These are phyloP conservation scores for Balearica regulorum DNA, from an alignment of 2,797 vertebrate genomes.

Conservation along the genomic window DNA sequence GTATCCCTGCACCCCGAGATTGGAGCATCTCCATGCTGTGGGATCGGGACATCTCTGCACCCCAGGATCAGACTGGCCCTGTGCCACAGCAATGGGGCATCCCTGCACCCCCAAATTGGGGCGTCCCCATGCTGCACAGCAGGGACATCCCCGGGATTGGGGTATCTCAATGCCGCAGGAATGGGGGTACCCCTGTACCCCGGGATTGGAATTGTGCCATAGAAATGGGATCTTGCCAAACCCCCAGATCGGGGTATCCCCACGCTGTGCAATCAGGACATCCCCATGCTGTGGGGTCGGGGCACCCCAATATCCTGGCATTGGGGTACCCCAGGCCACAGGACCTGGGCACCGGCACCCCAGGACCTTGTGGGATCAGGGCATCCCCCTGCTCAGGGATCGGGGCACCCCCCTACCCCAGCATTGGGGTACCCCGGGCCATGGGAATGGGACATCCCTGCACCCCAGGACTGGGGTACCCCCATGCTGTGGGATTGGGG, in stretches of 20 bases:
- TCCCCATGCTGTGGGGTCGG: neutral
- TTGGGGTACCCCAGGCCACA: neutral
- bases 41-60: neutral
- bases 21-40: too few relatives aligned
- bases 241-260: neutral
- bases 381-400: neutral
- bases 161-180: neutral
- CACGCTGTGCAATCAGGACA: too few relatives aligned
- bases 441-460: neutral
- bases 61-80: neutral
- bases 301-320: neutral
- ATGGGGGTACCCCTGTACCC: neutral
- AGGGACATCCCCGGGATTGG: neutral
- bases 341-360: neutral
- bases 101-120: neutral
- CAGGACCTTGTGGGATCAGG: too few relatives aligned
- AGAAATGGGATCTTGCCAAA: neutral
- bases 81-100: too few relatives aligned
- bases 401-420: neutral
- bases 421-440: neutral
- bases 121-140: fast-evolving
- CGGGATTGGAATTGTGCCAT: neutral
- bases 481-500: neutral
- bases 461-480: neutral
- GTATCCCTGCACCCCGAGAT: too few relatives aligned